Conservation (phyloP, 2,113 vertebrate genomes). For the Solenodon paradoxus region DNA sequence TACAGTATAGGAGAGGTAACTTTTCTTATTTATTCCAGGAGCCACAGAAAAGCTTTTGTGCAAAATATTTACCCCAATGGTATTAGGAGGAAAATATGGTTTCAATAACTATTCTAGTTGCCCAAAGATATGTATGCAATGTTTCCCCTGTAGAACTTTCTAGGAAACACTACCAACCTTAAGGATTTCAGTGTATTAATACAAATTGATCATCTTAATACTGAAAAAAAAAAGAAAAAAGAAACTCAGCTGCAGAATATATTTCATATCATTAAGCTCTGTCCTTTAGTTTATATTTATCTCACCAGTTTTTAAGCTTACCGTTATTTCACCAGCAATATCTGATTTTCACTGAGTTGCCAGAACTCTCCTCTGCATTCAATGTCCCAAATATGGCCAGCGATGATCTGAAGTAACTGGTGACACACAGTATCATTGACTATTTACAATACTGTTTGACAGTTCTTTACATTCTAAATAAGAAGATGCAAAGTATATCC, state of each 20-base stretch:
- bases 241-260: background rate
- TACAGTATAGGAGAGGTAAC: accelerated
- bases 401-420: background rate
- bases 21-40: background rate
- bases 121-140: background rate
- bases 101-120: background rate
- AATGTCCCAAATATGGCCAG: background rate
- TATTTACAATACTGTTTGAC: background rate
- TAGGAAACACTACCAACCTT: background rate
- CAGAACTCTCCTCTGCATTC: background rate
- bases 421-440: background rate
- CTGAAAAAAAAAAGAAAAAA: background rate
- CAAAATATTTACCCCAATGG: background rate
- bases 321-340: background rate
- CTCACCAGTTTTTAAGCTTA: background rate
- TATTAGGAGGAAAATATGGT: background rate
- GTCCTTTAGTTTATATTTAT: background rate
- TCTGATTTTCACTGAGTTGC: background rate
- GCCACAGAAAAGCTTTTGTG: background rate
- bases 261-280: background rate
- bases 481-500: background rate
- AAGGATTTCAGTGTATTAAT: background rate
- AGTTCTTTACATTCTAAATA: background rate
- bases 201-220: background rate
- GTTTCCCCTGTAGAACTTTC: background rate